Conservation (phyloP, 37 sponge, comb jelly and placozoan genomes). For the Crambe crambe region DNA sequence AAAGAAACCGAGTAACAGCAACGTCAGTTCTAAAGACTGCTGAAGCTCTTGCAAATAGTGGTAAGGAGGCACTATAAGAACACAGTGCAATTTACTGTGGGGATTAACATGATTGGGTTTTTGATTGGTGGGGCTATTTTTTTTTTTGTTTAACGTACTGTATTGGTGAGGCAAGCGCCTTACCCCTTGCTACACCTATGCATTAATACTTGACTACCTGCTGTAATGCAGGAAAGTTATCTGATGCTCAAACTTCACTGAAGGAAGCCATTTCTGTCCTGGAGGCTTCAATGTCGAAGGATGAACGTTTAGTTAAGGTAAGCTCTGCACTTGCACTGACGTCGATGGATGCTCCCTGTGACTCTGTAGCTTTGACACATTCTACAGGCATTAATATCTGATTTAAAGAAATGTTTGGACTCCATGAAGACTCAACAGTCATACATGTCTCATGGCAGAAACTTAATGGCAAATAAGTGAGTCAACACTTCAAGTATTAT, state of each 20-base stretch:
- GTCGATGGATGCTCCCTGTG: too few species aligned
- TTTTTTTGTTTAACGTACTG: too few species aligned
- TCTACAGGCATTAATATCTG: conserved; percentile 43
- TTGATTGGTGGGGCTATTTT: not conserved
- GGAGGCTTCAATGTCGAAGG: conserved; percentile 17
- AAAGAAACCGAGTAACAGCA: conserved; percentile 76
- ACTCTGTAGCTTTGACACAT: not conserved
- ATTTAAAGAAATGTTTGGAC: conserved; percentile 52
- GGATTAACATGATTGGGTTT: too few species aligned
- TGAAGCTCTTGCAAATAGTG: conserved; percentile 57
- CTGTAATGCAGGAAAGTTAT: conserved; percentile 24
- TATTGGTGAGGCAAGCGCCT: too few species aligned
- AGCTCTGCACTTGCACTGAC: too few species aligned
- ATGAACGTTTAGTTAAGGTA: conserved; percentile 32
- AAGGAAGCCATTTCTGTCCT: conserved; percentile 14
- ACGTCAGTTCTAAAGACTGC: conserved; percentile 70
- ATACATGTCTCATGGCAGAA: conserved; percentile 45
- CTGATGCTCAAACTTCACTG: conserved; percentile 26
- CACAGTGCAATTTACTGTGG: too few species aligned
- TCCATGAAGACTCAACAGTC: conserved; percentile 20
- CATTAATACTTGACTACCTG: too few species aligned
- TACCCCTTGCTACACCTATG: too few species aligned
- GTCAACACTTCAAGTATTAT: too few species aligned
- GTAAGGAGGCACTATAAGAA: not conserved
- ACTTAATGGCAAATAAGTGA: conserved; percentile 27